Evolutionary conservation across 2,797 vertebrate genomes (phyloP).

Genomic region (Tragelaphus eurycerus): DNA sequence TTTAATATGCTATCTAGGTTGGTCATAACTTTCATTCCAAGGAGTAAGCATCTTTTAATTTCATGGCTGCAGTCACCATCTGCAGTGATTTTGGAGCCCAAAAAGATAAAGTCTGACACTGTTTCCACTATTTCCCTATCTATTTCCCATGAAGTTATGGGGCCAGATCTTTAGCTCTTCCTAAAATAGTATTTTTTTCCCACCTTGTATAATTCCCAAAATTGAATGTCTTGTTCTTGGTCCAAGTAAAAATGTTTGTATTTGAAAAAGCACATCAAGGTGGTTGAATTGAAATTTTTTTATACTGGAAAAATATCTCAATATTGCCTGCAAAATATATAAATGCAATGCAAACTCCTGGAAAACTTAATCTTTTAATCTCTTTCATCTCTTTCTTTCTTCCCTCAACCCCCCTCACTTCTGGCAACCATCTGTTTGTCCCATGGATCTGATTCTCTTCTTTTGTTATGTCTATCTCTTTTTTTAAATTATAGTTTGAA

Average conservation of each 20-base stretch:
- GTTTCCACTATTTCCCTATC: no score
- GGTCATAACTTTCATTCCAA: no score
- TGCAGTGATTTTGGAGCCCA: no score
- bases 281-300: background rate
- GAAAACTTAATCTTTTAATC: background rate
- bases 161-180: background rate
- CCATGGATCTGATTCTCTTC: background rate
- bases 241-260: background rate
- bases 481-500: background rate
- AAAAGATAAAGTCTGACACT: no score
- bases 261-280: background rate
- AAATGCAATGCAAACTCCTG: background rate
- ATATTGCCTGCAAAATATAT: background rate
- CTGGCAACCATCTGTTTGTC: background rate
- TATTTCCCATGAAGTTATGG: no score
- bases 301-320: background rate
- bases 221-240: background rate
- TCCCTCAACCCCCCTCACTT: rapidly evolving
- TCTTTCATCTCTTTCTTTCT: background rate
- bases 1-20: no score
- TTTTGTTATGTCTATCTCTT: background rate
- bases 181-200: background rate
- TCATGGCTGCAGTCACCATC: no score
- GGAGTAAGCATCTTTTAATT: no score
- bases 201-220: background rate